These are phyloP conservation scores for Notodonta ziczac DNA, from an alignment of 2,888 invertebrate genomes.

Conservation along the genomic window DNA sequence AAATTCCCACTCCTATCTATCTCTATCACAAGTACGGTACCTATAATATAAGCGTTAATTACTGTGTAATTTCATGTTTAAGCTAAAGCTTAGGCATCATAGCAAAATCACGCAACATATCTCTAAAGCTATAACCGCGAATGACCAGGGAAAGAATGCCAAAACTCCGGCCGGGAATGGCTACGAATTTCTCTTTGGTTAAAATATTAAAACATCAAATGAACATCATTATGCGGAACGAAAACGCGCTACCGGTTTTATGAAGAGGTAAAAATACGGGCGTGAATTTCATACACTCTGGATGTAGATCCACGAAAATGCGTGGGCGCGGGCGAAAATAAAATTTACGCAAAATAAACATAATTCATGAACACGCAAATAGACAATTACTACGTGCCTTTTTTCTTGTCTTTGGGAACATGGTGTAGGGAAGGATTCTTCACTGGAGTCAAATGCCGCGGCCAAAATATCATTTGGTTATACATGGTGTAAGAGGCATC, in stretches of 20 bases:
- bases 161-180: constrained; percentile 12
- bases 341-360: constrained; percentile 32
- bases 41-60: no score
- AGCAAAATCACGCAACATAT: background rate
- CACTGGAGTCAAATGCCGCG: no score
- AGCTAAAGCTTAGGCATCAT: background rate
- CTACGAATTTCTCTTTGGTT: constrained; percentile 14
- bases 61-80: background rate
- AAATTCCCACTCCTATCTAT: no score
- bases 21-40: no score
- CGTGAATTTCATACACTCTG: constrained; percentile 38
- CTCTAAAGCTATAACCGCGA: background rate
- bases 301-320: constrained; percentile 22
- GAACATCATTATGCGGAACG: constrained; percentile 47
- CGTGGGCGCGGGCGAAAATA: constrained; percentile 24
- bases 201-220: constrained; percentile 43
- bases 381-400: constrained; percentile 35
- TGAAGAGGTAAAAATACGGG: constrained; percentile 48
- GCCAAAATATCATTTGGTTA: no score
- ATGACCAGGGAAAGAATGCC: background rate
- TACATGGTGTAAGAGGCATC: no score
- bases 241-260: constrained; percentile 46
- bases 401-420: constrained; percentile 12
- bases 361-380: constrained; percentile 29
- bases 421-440: no score